Base-by-base conservation (phyloP, 2,113 vertebrate species). In the Gracilinanus agilis region DNA sequence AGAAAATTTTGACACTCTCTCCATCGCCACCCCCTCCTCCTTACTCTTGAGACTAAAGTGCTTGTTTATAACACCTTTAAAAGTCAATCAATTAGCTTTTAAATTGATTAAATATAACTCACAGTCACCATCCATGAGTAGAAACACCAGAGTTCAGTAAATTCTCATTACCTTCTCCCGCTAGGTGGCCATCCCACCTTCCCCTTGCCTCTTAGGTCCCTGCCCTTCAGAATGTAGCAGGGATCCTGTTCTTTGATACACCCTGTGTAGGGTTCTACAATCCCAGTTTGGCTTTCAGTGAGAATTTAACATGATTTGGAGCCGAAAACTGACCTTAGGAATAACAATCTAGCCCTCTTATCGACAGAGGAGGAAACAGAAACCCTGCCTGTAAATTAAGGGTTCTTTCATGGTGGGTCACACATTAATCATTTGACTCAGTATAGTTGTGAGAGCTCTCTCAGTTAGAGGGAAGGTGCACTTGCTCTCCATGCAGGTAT, bases 71-170 rank as follows among this genome's bases (percentile, higher is more conserved):
- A 94, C 92, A n/a, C 56, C 89, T 92, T 95, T 90, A 94, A 19
- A 29, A 54, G 44, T 27, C 13, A 83, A 61, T 91, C 93, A 55
- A 5, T 89, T 53, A 56, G 90, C 75, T 49, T 93, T n/a, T 93
- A 97, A 89, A 40, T 54, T 29, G 88, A 92, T 61, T 90, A 91
- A 95, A 94, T 90, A 89, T 75, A 93, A 95, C 91, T 96, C 96
- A 89, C 29, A 44, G 83, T 40, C 34, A 4, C 90, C 91, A 29
- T 54, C n/a, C 5, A 44, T 1, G 21, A 83, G 96, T 49, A 89
- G 54, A 83, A 83, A 83, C n/a, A 75, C 19, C 67, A 40, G 6
- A 40, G 67, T 83, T 83, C 67, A 83, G 67, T 40, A 40, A 40
- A 83, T 83, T 83, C 67, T 83, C 34, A 40, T 83, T 67, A 34